phyloP scores from a whole-genome alignment of 2,797 vertebrate species.

The Tapera naevia region DNA sequence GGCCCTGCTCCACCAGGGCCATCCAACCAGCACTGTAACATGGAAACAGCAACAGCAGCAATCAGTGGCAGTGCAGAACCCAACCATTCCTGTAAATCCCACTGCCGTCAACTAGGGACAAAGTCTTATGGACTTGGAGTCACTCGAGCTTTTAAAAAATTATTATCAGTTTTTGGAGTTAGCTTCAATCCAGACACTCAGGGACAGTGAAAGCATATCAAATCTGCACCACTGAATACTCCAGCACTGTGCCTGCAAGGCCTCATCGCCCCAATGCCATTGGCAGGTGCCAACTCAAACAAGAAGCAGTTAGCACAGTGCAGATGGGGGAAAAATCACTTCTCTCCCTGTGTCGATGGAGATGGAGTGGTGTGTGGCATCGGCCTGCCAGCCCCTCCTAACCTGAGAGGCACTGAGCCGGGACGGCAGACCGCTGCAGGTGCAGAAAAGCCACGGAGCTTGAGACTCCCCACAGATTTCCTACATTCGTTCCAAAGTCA shows the following conservation, averaged over 20 bases:
- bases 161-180: neutral
- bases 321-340: conserved; percentile 2
- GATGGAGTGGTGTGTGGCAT: neutral
- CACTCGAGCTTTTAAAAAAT: neutral
- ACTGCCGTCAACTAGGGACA: neutral
- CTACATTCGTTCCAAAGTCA: conserved; percentile 43
- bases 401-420: neutral
- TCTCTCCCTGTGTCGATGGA: neutral
- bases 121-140: neutral
- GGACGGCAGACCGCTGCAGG: conserved; percentile 9
- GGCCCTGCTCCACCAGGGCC: neutral
- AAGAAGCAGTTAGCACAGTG: fast-evolving
- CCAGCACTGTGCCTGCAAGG: neutral
- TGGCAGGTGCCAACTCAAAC: neutral
- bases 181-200: neutral
- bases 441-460: conserved; percentile 31
- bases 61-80: neutral
- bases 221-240: fast-evolving
- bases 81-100: neutral
- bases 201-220: neutral
- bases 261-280: fast-evolving
- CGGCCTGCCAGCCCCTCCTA: neutral
- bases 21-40: neutral
- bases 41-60: neutral
- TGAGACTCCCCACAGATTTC: neutral